Conservation (phyloP, 1,140 invertebrate species). For the Globodera rostochiensis region DNA sequence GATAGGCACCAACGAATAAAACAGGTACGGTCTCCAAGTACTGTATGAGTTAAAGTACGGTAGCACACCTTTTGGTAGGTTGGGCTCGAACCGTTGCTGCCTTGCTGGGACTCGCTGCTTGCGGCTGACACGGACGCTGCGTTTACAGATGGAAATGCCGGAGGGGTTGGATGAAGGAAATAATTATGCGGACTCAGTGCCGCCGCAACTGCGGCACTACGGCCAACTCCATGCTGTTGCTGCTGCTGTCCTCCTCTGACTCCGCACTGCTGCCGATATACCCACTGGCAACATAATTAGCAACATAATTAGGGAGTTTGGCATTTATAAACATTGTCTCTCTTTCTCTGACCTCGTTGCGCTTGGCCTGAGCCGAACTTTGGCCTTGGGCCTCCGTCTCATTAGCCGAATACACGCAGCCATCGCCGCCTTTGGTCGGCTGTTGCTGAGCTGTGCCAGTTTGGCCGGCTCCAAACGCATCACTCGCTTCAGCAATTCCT, state of each 20-base stretch:
- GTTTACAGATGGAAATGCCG: not conserved
- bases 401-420: conserved; percentile 4
- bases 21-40: too few species aligned
- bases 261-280: not conserved
- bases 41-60: not conserved
- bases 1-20: not conserved
- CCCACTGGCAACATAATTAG: not conserved
- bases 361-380: not conserved
- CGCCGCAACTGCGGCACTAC: conserved; percentile 15
- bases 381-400: conserved; percentile 5
- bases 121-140: conserved; percentile 5
- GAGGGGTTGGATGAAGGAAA: not conserved
- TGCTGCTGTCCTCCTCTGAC: conserved; percentile 11
- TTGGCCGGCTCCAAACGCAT: conserved; percentile 13
- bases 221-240: not conserved
- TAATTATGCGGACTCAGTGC: conserved; percentile 32
- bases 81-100: conserved; percentile 7
- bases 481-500: conserved; percentile 25
- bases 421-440: not conserved
- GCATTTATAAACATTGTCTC: too few species aligned
- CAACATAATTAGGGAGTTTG: not conserved
- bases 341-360: not conserved
- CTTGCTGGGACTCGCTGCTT: conserved; percentile 16
- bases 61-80: conserved; percentile 18
- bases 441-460: conserved; percentile 15